These are phyloP conservation scores for Cygnus atratus DNA, from an alignment of 2,113 vertebrate genomes.

Conservation along the genomic window DNA sequence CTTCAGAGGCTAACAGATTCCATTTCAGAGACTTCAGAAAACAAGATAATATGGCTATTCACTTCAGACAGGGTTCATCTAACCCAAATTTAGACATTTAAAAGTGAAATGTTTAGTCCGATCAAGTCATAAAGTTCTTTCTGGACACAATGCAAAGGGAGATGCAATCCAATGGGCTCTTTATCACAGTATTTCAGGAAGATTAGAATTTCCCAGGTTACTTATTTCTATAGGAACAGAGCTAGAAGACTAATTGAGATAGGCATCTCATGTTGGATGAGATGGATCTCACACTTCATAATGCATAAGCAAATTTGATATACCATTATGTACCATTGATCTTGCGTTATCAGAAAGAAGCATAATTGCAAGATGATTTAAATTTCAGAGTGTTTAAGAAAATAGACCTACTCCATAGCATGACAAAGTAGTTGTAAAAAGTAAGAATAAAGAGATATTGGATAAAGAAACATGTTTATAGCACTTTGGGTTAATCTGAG, in stretches of 20 bases:
- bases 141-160: not conserved
- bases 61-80: not conserved
- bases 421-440: not conserved
- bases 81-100: not conserved
- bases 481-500: not conserved
- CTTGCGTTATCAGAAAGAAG: not conserved
- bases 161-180: not conserved
- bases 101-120: not conserved
- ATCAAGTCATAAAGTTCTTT: not conserved
- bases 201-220: not conserved
- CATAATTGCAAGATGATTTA: not conserved
- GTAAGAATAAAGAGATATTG: not conserved
- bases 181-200: not conserved
- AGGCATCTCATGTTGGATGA: not conserved
- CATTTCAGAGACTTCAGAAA: not conserved
- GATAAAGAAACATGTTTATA: not conserved
- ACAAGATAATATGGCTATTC: not conserved
- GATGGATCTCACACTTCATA: not conserved
- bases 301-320: not conserved
- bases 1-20: not conserved
- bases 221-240: not conserved
- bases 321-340: not conserved
- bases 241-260: not conserved
- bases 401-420: not conserved
- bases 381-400: not conserved